Evolutionary conservation across 2,113 vertebrate species (phyloP), one percentile per base, ranked within the genome.

Genomic region (Nettapus auritus): DNA sequence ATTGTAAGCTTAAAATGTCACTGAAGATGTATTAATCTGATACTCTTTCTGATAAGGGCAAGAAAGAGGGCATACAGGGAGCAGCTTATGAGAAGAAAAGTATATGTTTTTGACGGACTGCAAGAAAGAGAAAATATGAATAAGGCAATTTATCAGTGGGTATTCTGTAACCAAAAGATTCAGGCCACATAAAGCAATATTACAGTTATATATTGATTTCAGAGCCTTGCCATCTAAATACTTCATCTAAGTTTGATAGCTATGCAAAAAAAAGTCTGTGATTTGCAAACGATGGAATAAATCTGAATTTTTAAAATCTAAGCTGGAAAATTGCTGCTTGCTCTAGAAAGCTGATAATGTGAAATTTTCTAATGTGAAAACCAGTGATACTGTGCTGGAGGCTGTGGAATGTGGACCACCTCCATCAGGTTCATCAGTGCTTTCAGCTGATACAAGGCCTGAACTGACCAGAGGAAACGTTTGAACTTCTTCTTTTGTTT

Each of bases 1-100:
- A 96, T 48, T 59, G 87, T 96, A 86, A 96, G 96, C 94, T 94
- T 95, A 84, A 97, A 97, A 96, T 96, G 97, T 94, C 96, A 96
- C 93, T 84, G 92, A 95, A 96, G 94, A 97, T 97, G 96, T 96
- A 97, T 97, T 97, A 97, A 96, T 93, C 83, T 64, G 91, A 96
- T 97, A 91, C 70, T 92, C 40, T 44, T 85, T 90, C 74, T 96
- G 97, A 97, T 97, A 97, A 97, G 94, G 92, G 93, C 95, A 94
- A 60, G 31, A 38, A 56, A 94, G 59, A 92, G 64, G 80, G 76
- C 84, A 89, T 36, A 75, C 29, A 79, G 36, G 44, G 44, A 88
- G 16, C 68, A 70, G 46, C 50, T 79, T 70, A 79, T 50, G 15
- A 77, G 50, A 80, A 50, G 33, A 81, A 71, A 88, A 93, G 66